These are phyloP conservation scores for Hemicordylus capensis DNA, from an alignment of 2,113 vertebrate genomes.

Conservation along the genomic window DNA sequence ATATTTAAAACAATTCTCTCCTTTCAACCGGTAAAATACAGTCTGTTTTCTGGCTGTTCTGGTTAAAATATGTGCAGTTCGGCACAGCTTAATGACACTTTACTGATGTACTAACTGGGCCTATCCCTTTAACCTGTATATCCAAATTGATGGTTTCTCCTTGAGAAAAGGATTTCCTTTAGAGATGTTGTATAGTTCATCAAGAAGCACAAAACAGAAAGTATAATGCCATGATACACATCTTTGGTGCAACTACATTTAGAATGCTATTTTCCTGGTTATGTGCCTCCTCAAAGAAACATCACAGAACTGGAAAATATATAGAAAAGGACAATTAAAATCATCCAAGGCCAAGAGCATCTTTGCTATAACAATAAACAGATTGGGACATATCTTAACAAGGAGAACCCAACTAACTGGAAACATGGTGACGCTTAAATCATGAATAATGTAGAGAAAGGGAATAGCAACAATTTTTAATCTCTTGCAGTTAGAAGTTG, in stretches of 20 bases:
- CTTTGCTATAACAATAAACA: background rate
- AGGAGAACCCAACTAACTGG: background rate
- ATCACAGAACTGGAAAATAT: background rate
- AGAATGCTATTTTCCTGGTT: background rate
- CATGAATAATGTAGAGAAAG: background rate
- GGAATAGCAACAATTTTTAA: too few relatives aligned
- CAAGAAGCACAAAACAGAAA: background rate
- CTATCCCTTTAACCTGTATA: background rate
- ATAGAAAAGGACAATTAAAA: background rate
- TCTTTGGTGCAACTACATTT: background rate
- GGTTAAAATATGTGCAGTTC: background rate
- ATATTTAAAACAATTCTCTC: background rate
- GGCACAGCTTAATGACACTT: conserved; percentile 24
- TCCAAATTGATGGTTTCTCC: background rate
- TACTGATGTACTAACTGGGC: background rate
- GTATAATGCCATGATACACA: background rate
- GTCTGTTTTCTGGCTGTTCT: conserved; percentile 43
- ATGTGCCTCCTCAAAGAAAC: background rate
- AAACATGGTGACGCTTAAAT: background rate
- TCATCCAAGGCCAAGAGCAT: background rate
- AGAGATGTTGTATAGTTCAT: background rate
- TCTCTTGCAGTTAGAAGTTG: too few relatives aligned
- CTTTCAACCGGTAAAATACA: conserved; percentile 14
- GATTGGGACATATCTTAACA: background rate
- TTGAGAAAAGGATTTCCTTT: background rate